Percentiles rank a stretch among this genome's conserved stretches.
Conservation (phyloP, 92 coral and sea anemone species). For the Parazoanthus darwini region DNA sequence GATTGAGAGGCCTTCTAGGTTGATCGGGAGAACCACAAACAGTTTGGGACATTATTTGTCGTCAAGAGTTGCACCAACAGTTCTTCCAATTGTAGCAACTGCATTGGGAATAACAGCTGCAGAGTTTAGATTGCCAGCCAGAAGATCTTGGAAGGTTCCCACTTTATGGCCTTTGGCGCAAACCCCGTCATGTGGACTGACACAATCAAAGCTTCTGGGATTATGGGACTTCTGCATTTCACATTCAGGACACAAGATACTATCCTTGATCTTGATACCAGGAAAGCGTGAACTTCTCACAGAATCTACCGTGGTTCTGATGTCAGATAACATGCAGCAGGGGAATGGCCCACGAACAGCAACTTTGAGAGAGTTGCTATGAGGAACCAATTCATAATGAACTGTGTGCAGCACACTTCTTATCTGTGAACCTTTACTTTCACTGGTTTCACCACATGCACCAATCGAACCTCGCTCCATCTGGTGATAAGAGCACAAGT, state of each 20-base stretch:
- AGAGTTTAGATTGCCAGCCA: slow-evolving; percentile 12
- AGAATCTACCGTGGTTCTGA: slow-evolving; percentile 25
- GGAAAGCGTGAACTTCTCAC: slow-evolving; percentile 35
- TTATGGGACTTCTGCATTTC: slow-evolving; percentile 30
- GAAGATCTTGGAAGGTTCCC: slow-evolving; percentile 9
- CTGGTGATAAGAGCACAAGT: not conserved
- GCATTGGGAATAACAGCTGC: not conserved
- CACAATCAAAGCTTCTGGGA: slow-evolving; percentile 14
- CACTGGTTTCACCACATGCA: not conserved
- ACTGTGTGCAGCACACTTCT: slow-evolving; percentile 22
- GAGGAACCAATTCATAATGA: slow-evolving; percentile 47
- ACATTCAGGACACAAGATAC: slow-evolving; percentile 50
- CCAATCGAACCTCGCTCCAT: too few relatives aligned
- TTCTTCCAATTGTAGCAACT: slow-evolving; percentile 14
- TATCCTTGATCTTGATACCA: slow-evolving; percentile 10
- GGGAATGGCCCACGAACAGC: slow-evolving; percentile 48
- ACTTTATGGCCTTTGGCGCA: slow-evolving; percentile 42
- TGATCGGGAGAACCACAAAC: slow-evolving; percentile 48
- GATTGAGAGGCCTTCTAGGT: slow-evolving; percentile 36
- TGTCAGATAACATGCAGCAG: slow-evolving; percentile 37
- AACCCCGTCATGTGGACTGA: slow-evolving; percentile 27
- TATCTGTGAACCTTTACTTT: not conserved
- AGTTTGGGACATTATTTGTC: slow-evolving; percentile 51
- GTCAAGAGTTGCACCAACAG: slow-evolving; percentile 28
- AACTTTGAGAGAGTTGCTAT: slow-evolving; percentile 41